Base-by-base conservation (phyloP, 2,888 invertebrate species). In the Mermis nigrescens region DNA sequence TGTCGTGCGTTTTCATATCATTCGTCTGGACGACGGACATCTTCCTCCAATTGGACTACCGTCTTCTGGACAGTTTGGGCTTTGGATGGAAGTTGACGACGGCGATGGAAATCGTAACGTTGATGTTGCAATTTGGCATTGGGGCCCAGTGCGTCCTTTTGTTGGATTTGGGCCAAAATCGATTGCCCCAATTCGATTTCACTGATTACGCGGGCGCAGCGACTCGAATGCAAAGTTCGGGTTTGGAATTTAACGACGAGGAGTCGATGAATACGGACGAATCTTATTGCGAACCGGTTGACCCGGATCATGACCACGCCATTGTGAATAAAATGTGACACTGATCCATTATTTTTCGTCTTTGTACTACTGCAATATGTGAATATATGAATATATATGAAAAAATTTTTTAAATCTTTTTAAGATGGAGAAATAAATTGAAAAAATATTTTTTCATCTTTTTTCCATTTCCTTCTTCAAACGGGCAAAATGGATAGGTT, bases 41-140 rank as follows among this genome's bases (percentile, higher is more conserved):
- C 7, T 1, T 57, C 27, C 45, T 52, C 28, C 57, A 57, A 28
- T 2, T 60, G 29, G 60, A 60, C 54, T 60, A 60, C 46, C 32
- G 60, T 2, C 52, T 31, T 24, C 3, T 60, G 27, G 45, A 32
- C 19, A 31, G 55, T 22, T 32, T 38, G 31, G 60, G 57, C 22
- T 1, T 57, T n/a, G 60, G 48, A 7, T 60, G 60, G 60, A 1
- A 28, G 12, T 15, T 46, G n/a, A 55, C 45, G 46, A 15, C 32
- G 7, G 12, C 24, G 2, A 31, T 45, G 19, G 60, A 60, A 45
- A 4, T 60, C n/a, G 31, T 31, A 19, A n/a, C 45, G 22, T 29
- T 57, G 2, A 27, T 31, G 32, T 12, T 12, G 7, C 46, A 53
- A 29, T 60, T 56, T 46, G 46, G 46, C 31, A 29, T 29, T 28